phyloP scores from a whole-genome alignment of 2,888 invertebrate species.

The Dusona sp. region DNA sequence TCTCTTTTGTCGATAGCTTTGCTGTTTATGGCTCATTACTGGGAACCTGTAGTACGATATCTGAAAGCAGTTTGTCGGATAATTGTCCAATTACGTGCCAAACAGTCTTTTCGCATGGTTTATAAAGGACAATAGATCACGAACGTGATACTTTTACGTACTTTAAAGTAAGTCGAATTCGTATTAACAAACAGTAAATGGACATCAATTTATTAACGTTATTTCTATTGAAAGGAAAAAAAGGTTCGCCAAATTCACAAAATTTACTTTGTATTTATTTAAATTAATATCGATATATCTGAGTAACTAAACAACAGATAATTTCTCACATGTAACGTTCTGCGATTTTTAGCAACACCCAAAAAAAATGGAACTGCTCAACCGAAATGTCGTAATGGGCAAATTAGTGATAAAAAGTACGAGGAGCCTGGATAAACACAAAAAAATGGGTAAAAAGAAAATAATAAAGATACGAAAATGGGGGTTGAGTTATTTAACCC shows the following conservation, averaged over 20 bases:
- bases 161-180: too few relatives aligned
- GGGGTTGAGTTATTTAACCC: slow-evolving; percentile 74
- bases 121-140: neutral
- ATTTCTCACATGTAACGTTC: neutral
- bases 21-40: neutral
- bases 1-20: neutral
- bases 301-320: too few relatives aligned
- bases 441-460: slow-evolving; percentile 24
- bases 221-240: neutral
- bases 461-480: slow-evolving; percentile 57
- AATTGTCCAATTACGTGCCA: neutral
- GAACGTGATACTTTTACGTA: neutral
- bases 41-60: neutral
- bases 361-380: neutral
- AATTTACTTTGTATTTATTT: neutral
- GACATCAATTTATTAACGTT: neutral
- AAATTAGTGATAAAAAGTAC: neutral
- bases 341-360: neutral
- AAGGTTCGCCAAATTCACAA: neutral
- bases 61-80: neutral
- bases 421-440: slow-evolving; percentile 7
- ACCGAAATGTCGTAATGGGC: neutral
- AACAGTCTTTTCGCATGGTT: neutral
- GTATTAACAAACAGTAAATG: too few relatives aligned
- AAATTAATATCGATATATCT: too few relatives aligned